Percentiles rank a stretch among this genome's conserved stretches.
These are phyloP conservation scores for Tineola bisselliella DNA, from an alignment of 2,888 invertebrate genomes.

Conservation along the genomic window DNA sequence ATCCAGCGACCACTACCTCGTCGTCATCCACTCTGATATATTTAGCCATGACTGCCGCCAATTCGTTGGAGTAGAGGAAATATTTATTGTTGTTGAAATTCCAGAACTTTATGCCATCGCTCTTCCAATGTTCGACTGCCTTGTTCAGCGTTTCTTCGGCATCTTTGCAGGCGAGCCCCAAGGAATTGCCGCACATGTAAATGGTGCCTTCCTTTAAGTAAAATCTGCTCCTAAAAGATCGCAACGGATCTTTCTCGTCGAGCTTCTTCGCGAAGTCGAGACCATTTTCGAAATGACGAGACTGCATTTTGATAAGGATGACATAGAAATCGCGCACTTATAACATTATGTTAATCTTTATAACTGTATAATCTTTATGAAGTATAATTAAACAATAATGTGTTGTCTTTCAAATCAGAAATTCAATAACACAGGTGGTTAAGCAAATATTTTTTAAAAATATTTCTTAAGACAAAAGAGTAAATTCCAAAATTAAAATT, in stretches of 20 bases:
- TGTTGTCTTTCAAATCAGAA: too few species aligned
- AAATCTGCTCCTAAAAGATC: slow-evolving; percentile 40
- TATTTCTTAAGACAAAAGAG: too few species aligned
- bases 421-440: too few species aligned
- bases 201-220: slow-evolving; percentile 34
- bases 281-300: slow-evolving; percentile 28
- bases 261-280: slow-evolving; percentile 32
- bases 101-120: slow-evolving; percentile 45
- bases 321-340: too few species aligned
- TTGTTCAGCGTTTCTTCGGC: slow-evolving; percentile 32
- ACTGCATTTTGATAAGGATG: neutral
- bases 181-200: slow-evolving; percentile 51
- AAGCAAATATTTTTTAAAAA: too few species aligned
- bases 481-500: too few species aligned
- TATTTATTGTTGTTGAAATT: slow-evolving; percentile 38
- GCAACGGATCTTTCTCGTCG: slow-evolving; percentile 43
- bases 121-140: slow-evolving; percentile 40
- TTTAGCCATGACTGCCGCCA: slow-evolving; percentile 42
- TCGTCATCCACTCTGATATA: slow-evolving; percentile 40
- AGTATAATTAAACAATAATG: too few species aligned
- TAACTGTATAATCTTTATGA: too few species aligned
- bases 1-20: slow-evolving; percentile 36
- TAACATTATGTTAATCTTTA: too few species aligned
- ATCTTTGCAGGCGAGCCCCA: slow-evolving; percentile 47
- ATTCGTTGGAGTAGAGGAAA: slow-evolving; percentile 32